A percentile compares a stretch with the other conserved stretches of the same genome.
Evolutionary conservation across 2,888 invertebrate species (phyloP).

Genomic region (Tenthredo notha): DNA sequence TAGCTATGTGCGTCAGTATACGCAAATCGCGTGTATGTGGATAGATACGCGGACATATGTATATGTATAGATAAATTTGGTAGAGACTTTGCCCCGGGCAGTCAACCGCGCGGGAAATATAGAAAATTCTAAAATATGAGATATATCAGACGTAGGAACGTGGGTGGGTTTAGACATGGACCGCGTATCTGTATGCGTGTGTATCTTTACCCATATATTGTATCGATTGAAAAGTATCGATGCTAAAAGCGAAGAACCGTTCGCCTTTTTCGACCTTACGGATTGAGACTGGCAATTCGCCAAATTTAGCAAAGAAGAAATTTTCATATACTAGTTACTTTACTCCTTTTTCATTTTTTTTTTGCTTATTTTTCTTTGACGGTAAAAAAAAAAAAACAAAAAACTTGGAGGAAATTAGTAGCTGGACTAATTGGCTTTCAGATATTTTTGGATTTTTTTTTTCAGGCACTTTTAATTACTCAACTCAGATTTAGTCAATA

Average conservation of each 20-base stretch:
- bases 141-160: not conserved
- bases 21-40: not conserved
- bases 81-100: slow-evolving; percentile 5
- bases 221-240: slow-evolving; percentile 9
- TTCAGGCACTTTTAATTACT: not conserved
- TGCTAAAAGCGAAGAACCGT: slow-evolving; percentile 3
- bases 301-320: slow-evolving; percentile 6
- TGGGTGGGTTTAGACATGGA: not conserved
- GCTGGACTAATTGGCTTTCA: not conserved
- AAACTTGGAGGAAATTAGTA: not conserved
- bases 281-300: not conserved
- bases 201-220: not conserved
- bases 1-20: not conserved
- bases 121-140: slow-evolving; percentile 17
- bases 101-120: slow-evolving; percentile 29
- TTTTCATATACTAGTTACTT: slow-evolving; percentile 5
- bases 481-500: not conserved
- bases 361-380: not conserved
- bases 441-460: not conserved
- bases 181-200: not conserved
- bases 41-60: not conserved
- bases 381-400: not conserved
- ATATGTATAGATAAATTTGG: not conserved
- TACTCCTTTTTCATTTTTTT: not conserved
- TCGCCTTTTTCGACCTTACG: not conserved